phyloP scores from a whole-genome alignment of 2,113 vertebrate species.

The Hystrix cristata region DNA sequence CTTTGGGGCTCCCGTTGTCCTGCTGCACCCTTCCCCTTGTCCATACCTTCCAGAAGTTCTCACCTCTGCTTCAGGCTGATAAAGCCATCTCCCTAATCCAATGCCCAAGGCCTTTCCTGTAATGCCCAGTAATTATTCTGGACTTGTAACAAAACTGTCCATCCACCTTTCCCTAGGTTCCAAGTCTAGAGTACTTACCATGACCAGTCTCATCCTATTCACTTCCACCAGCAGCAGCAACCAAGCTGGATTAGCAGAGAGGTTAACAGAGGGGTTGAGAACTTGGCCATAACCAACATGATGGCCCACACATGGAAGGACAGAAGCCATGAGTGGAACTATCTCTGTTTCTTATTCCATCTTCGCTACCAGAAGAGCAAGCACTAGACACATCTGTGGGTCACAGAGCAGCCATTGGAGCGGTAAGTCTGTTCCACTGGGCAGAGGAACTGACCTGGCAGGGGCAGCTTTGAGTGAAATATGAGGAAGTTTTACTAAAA shows the following conservation, averaged over 20 bases:
- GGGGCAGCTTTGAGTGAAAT: not conserved
- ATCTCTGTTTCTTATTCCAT: not conserved
- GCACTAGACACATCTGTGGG: not conserved
- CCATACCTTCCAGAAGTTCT: not conserved
- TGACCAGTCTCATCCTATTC: not conserved
- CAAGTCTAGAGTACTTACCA: not conserved
- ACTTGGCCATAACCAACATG: not conserved
- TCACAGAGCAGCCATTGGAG: not conserved
- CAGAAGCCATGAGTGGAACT: not conserved
- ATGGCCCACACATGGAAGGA: not conserved
- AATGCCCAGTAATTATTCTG: not conserved
- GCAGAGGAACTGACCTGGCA: not conserved
- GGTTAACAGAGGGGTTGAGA: not conserved
- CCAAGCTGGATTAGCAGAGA: not conserved
- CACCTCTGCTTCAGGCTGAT: not conserved
- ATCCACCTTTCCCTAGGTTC: not conserved
- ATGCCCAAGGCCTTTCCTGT: not conserved
- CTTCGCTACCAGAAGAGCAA: not conserved
- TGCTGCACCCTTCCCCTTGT: not conserved
- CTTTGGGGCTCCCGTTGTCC: not conserved
- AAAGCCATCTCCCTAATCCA: not conserved
- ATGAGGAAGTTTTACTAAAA: not conserved
- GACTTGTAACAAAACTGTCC: not conserved
- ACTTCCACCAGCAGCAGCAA: not conserved
- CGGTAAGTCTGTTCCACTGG: not conserved